Percentiles rank a stretch among this genome's conserved stretches.
Evolutionary conservation across 2,888 invertebrate species (phyloP).

Genomic region (Agriotes lineatus): DNA sequence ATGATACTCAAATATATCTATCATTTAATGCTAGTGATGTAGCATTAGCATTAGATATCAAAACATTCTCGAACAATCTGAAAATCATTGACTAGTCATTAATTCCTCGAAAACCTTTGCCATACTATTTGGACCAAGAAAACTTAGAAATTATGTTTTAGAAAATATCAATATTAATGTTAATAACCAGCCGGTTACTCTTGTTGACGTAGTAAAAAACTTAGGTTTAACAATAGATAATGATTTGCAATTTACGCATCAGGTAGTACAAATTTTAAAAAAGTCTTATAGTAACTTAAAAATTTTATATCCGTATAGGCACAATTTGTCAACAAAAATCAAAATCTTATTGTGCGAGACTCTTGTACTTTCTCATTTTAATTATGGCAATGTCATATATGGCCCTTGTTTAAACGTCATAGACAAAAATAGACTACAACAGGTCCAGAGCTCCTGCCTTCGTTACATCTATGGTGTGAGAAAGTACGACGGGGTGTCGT

Average conservation of each 20-base stretch:
- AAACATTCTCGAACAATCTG: too few species aligned
- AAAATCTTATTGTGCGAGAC: not conserved
- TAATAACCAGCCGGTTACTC: not conserved
- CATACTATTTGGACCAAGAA: too few species aligned
- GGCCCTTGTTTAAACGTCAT: not conserved
- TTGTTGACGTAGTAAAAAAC: not conserved
- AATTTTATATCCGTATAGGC: not conserved
- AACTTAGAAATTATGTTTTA: too few species aligned
- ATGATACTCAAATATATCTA: too few species aligned
- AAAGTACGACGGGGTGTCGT: not conserved
- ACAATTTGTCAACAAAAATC: not conserved
- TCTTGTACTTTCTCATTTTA: not conserved
- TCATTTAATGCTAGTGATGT: too few species aligned
- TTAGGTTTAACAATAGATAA: not conserved
- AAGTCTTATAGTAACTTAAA: not conserved
- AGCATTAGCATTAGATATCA: too few species aligned
- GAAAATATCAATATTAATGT: too few species aligned
- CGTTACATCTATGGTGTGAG: too few species aligned
- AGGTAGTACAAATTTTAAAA: not conserved
- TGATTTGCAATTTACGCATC: not conserved
- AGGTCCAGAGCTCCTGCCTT: too few species aligned
- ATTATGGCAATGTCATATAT: not conserved
- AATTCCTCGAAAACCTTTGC: too few species aligned
- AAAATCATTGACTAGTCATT: too few species aligned
- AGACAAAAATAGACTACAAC: not conserved